A percentile compares a stretch with the other conserved stretches of the same genome.
Evolutionary conservation across 53 echinoderm and acorn worm genomes (phyloP).

Genomic region (Holothuria scabra): DNA sequence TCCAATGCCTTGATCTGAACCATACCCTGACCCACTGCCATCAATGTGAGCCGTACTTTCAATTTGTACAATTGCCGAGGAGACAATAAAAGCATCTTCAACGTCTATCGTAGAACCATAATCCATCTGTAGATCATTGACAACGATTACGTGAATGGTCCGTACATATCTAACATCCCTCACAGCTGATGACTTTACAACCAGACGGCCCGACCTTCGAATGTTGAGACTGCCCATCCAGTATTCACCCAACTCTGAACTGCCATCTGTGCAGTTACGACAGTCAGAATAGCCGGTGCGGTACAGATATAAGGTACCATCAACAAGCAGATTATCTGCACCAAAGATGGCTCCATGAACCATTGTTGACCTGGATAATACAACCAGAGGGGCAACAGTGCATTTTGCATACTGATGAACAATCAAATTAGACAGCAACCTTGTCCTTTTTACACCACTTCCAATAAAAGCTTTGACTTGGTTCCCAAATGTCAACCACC

Average conservation of each 20-base stretch:
- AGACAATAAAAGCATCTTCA: slow-evolving; percentile 62
- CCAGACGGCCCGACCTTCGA: slow-evolving; percentile 55
- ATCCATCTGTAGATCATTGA: slow-evolving; percentile 68
- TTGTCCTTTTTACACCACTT: slow-evolving; percentile 48
- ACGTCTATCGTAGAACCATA: slow-evolving; percentile 47
- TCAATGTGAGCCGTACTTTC: slow-evolving; percentile 56
- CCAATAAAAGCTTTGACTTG: slow-evolving; percentile 59
- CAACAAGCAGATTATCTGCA: slow-evolving; percentile 51
- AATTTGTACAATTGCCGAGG: slow-evolving; percentile 58
- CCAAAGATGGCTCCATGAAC: slow-evolving; percentile 74
- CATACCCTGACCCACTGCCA: slow-evolving; percentile 65
- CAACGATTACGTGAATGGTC: slow-evolving; percentile 59
- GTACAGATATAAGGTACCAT: slow-evolving; percentile 59
- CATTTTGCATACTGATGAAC: slow-evolving; percentile 57
- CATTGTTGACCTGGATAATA: neutral
- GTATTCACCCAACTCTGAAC: slow-evolving; percentile 74
- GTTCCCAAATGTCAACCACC: slow-evolving; percentile 46
- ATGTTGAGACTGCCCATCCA: slow-evolving; percentile 60
- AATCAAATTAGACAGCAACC: slow-evolving; percentile 54
- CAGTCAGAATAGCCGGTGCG: slow-evolving; percentile 73
- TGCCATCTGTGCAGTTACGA: slow-evolving; percentile 69
- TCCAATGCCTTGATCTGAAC: slow-evolving; percentile 60
- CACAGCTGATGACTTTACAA: slow-evolving; percentile 38
- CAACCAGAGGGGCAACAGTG: slow-evolving; percentile 59
- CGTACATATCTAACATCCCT: slow-evolving; percentile 41